phyloP scores from a whole-genome alignment of 2,888 invertebrate species.

The Leucophenga montana region DNA sequence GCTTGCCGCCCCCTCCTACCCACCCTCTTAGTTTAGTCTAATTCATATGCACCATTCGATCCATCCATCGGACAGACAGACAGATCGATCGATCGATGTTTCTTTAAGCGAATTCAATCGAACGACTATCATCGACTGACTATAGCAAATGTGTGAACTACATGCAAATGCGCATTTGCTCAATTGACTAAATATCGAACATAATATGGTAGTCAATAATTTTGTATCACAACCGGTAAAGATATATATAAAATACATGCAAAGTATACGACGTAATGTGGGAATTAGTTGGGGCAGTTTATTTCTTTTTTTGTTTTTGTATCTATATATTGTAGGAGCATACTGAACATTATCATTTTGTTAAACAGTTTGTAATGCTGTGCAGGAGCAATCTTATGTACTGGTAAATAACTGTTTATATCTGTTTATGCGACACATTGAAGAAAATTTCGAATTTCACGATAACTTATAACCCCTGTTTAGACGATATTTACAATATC shows the following conservation, averaged over 20 bases:
- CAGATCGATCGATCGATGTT: not conserved
- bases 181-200: not conserved
- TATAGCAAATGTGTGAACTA: constrained; percentile 19
- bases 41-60: not conserved
- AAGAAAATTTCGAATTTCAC: no score
- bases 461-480: no score
- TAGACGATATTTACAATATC: no score
- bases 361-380: no score
- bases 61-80: not conserved
- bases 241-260: not conserved
- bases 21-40: not conserved
- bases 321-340: no score
- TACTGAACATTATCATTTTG: no score
- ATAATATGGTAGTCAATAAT: not conserved
- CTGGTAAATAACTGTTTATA: no score
- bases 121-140: not conserved
- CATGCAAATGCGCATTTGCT: constrained; percentile 15
- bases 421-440: no score
- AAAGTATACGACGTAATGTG: constrained; percentile 1
- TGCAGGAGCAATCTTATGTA: no score
- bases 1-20: not conserved
- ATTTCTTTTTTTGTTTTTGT: not conserved
- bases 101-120: not conserved
- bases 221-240: not conserved
- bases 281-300: not conserved